phyloP scores from a whole-genome alignment of 2,113 vertebrate genomes.

The Noctilio leporinus region DNA sequence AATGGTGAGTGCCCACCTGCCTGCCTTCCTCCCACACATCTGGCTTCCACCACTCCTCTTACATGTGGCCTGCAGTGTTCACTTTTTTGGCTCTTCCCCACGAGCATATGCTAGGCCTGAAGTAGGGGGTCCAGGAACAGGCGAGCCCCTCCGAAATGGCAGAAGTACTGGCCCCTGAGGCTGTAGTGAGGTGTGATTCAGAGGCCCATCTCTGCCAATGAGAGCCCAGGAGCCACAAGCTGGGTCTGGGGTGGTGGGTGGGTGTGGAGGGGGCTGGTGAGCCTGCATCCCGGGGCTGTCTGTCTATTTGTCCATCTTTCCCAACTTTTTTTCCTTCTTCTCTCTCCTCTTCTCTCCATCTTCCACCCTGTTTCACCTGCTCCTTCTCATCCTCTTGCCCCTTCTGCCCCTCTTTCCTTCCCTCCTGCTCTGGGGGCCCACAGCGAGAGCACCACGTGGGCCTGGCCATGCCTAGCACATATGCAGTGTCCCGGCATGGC shows the following conservation, averaged over 20 bases:
- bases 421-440: conserved; percentile 34
- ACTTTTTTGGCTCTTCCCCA: not conserved
- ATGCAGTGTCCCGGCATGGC: conserved; percentile 74
- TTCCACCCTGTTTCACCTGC: not conserved
- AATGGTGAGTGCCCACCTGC: conserved; percentile 71
- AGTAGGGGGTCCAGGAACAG: not conserved
- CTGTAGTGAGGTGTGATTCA: not conserved
- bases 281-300: conserved; percentile 40
- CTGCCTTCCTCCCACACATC: not conserved
- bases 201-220: not conserved
- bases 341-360: conserved; percentile 35
- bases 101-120: not conserved
- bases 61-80: not conserved
- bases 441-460: conserved; percentile 80
- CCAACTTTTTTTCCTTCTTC: conserved; percentile 46
- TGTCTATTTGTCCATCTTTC: conserved; percentile 61
- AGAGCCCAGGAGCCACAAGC: not conserved
- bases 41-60: not conserved
- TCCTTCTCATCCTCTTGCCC: conserved; percentile 5
- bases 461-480: conserved; percentile 71
- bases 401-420: not conserved
- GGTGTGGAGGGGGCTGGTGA: not conserved
- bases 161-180: not conserved
- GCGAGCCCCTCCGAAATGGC: not conserved
- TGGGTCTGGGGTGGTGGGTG: not conserved